Base-by-base conservation (phyloP, 2,113 vertebrate genomes). In the Lepidiolamprologus cunningtoni region DNA sequence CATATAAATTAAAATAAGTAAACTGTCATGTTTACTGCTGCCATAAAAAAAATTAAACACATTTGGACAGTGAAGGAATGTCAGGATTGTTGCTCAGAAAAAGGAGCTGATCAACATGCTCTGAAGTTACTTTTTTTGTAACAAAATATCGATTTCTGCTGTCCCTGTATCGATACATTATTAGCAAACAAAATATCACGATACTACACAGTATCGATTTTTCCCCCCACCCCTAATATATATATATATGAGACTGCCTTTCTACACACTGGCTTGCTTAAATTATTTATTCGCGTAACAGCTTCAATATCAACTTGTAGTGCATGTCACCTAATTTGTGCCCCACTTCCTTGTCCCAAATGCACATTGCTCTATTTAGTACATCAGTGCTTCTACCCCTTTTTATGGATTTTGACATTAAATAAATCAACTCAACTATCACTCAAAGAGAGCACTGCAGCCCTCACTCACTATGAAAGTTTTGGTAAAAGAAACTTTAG, bases 401-500 rank as follows among this genome's bases (percentile, higher is more conserved):
- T 61, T 81, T 61, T 26, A 45, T 50, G 17, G 14, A 79, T 76
- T 80, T 89, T 40, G 17, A 71, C 37, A 90, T 92, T 88, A 87
- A 90, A 31, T 89, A 31, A 90, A 93, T 93, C 52, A 91, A 81
- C 40, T 50, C 50, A 85, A n/a, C 84, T 68, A 80, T 90, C 87
- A 92, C 78, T 94, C 89, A 91, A 47, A 78, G 53, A 80, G 66
- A n/a, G 17, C 53, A 40, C 47, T 82, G 80, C 68, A 82, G 85
- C 28, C 23, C 61, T 82, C 17, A 55, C n/a, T 57, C 47, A 61
- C 33, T 40, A 6, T 11, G 47, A 81, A 88, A 40, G 28, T 86
- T 87, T 81, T 5, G 8, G 47, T 53, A 86, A 4, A 28, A 40
- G 61, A 42, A 57, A 87, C 68, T 88, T 79, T 26, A 14, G 21